A percentile compares a stretch with the other conserved stretches of the same genome.
phyloP scores from a whole-genome alignment of 2,797 vertebrate species.

The Sebastes nivosus region DNA sequence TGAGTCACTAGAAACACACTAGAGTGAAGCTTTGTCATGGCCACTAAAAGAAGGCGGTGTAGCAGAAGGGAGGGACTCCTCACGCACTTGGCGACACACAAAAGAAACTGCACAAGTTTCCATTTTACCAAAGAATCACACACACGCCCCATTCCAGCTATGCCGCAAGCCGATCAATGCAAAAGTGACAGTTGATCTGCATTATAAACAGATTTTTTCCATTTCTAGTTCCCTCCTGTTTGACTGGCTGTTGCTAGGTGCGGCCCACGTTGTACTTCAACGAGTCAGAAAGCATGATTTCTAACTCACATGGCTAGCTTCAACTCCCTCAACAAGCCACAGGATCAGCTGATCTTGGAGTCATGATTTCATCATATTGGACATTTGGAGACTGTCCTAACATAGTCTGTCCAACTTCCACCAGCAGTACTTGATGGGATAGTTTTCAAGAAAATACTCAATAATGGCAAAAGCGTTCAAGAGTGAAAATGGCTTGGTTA shows the following conservation, averaged over 20 bases:
- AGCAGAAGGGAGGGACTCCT: constrained; percentile 30
- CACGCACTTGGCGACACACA: background rate
- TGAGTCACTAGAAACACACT: constrained; percentile 20
- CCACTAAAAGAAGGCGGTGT: background rate
- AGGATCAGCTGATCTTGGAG: background rate
- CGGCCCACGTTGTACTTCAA: background rate
- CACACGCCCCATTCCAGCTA: constrained; percentile 29
- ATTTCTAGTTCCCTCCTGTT: background rate
- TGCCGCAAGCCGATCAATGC: background rate
- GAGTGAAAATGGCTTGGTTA: background rate
- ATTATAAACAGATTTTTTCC: background rate
- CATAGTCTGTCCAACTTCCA: background rate
- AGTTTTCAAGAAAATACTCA: background rate
- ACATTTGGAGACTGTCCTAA: background rate
- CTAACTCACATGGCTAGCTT: background rate
- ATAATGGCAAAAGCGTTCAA: background rate
- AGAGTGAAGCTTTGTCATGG: background rate
- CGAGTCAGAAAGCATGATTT: background rate
- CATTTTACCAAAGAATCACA: background rate
- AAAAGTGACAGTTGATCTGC: constrained; percentile 13
- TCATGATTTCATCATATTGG: background rate
- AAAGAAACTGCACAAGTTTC: background rate
- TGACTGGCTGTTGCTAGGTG: background rate
- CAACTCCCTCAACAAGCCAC: background rate
- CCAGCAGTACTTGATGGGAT: background rate